Percentiles rank a stretch among this genome's conserved stretches.
phyloP scores from a whole-genome alignment of 1,140 invertebrate species.

The Argopecten irradians region DNA sequence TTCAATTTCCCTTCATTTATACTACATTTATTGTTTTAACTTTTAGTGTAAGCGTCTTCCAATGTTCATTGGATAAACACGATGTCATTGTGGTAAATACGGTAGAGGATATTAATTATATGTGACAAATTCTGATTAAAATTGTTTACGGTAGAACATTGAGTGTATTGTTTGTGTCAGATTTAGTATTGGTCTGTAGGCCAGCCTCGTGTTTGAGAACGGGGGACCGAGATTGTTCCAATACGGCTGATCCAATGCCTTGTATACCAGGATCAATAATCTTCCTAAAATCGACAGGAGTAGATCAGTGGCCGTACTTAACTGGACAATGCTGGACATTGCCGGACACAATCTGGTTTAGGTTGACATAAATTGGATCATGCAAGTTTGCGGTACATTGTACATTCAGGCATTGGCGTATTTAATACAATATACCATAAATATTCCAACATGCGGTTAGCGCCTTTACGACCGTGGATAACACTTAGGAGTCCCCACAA shows the following conservation, averaged over 20 bases:
- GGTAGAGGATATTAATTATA: not conserved
- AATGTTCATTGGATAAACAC: too few species aligned
- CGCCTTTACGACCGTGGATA: too few species aligned
- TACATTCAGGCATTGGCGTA: not conserved
- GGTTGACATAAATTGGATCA: not conserved
- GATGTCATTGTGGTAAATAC: not conserved
- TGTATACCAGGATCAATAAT: not conserved
- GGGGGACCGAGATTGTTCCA: not conserved
- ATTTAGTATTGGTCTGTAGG: not conserved
- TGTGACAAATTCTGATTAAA: not conserved
- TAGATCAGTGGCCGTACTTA: not conserved
- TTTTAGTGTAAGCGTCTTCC: too few species aligned
- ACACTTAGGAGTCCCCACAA: too few species aligned
- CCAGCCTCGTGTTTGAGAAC: not conserved
- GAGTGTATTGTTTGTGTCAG: not conserved
- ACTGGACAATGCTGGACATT: not conserved
- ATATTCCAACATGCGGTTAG: not conserved
- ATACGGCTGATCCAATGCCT: not conserved
- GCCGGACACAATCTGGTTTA: not conserved
- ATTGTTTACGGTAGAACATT: not conserved
- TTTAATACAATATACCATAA: not conserved
- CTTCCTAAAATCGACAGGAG: not conserved
- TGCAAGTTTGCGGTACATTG: not conserved
- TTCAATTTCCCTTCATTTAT: too few species aligned
- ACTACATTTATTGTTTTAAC: too few species aligned